Conservation (phyloP, 2,113 vertebrate species). For the Scartelaos histophorus region DNA sequence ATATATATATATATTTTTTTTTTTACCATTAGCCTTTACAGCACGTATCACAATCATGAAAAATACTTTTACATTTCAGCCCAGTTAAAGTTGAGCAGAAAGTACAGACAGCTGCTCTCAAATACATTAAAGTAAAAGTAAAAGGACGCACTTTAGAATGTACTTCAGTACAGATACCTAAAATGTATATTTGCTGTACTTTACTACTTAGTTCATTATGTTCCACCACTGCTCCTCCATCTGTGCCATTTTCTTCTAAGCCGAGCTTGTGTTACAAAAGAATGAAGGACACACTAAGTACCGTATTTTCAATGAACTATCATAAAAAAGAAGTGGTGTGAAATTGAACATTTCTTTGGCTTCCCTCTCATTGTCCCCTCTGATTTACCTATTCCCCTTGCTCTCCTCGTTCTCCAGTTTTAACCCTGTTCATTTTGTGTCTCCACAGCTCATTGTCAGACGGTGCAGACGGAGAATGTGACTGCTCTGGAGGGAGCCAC, state of each 20-base stretch:
- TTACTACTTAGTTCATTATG: no score
- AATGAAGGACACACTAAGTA: slow-evolving; percentile 54
- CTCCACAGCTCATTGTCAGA: slow-evolving; percentile 78
- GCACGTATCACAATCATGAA: no score
- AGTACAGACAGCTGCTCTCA: no score
- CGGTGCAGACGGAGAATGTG: slow-evolving; percentile 91
- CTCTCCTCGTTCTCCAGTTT: slow-evolving; percentile 15
- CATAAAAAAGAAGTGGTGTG: slow-evolving; percentile 26
- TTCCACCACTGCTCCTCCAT: not conserved
- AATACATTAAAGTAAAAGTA: no score
- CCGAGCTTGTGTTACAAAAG: slow-evolving; percentile 48
- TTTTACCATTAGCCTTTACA: no score
- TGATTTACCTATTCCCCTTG: slow-evolving; percentile 11
- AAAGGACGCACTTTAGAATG: no score
- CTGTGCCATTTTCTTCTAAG: not conserved
- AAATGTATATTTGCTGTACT: no score
- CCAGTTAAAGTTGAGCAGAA: no score
- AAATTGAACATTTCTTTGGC: slow-evolving; percentile 34
- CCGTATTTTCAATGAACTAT: slow-evolving; percentile 49
- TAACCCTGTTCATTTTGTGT: slow-evolving; percentile 37
- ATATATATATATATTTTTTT: no score
- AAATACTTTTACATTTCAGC: no score
- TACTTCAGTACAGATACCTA: no score
- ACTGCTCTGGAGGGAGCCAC: slow-evolving; percentile 87
- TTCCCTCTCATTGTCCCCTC: slow-evolving; percentile 15